A percentile compares a stretch with the other conserved stretches of the same genome.
Conservation (phyloP, 2,888 invertebrate genomes). For the Chrysolina oricalcia region DNA sequence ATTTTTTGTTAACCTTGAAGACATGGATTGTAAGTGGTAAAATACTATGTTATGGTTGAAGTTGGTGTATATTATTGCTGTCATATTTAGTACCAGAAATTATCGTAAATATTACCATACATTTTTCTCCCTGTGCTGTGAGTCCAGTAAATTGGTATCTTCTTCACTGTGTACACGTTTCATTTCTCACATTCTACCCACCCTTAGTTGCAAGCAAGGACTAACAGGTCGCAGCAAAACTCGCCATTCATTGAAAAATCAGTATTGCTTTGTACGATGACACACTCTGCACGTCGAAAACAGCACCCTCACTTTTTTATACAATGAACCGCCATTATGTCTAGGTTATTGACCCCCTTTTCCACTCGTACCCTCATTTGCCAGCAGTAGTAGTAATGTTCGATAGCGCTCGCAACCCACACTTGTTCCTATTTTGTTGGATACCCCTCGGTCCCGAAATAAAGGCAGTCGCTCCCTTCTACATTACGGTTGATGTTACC, state of each 20-base stretch:
- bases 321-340: slow-evolving; percentile 17
- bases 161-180: not conserved
- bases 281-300: slow-evolving; percentile 4
- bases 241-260: not conserved
- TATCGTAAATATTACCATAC: too few species aligned
- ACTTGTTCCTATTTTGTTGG: slow-evolving; percentile 39
- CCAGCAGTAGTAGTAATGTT: slow-evolving; percentile 36
- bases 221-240: not conserved
- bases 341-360: slow-evolving; percentile 40
- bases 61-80: too few species aligned
- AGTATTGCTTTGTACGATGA: not conserved
- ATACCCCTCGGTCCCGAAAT: slow-evolving; percentile 4
- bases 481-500: not conserved
- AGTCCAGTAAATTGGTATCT: not conserved
- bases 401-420: slow-evolving; percentile 39
- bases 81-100: too few species aligned
- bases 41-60: too few species aligned
- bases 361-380: slow-evolving; percentile 32
- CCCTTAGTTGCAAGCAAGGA: not conserved
- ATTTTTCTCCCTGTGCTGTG: too few species aligned
- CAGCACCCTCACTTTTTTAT: slow-evolving; percentile 19
- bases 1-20: too few species aligned
- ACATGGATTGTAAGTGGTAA: too few species aligned
- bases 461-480: slow-evolving; percentile 18
- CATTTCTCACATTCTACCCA: not conserved